These are phyloP conservation scores for Eriosoma lanigerum DNA, from an alignment of 1,140 invertebrate species.

Conservation along the genomic window DNA sequence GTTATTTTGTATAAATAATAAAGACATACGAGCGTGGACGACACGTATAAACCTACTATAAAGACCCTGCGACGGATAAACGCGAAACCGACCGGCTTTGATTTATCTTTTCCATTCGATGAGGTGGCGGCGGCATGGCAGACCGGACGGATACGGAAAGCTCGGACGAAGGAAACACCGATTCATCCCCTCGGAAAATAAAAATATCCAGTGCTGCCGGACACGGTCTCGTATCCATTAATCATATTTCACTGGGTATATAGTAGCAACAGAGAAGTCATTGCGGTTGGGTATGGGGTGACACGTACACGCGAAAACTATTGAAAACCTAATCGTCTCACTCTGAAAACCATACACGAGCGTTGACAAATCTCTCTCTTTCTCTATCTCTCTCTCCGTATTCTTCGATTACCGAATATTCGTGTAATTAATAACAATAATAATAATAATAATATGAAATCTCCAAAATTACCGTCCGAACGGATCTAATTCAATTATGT, in stretches of 20 bases:
- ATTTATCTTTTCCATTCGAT: constrained; percentile 37
- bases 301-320: constrained; percentile 1
- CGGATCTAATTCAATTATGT: no score
- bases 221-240: background rate
- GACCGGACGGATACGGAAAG: background rate
- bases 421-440: no score
- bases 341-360: background rate
- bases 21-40: background rate
- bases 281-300: background rate
- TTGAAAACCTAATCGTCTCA: background rate
- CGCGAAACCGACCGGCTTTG: background rate
- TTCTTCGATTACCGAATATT: no score
- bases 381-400: no score
- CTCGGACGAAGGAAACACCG: constrained; percentile 14
- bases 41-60: background rate
- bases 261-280: background rate
- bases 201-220: background rate
- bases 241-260: constrained; percentile 8
- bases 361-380: no score
- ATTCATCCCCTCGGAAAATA: background rate
- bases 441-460: no score
- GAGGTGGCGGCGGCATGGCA: background rate
- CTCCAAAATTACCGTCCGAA: no score
- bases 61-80: background rate
- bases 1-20: no score